Percentiles rank a stretch among this genome's conserved stretches.
Conservation (phyloP, 2,888 invertebrate species). For the Ichneumoninae sp. region DNA sequence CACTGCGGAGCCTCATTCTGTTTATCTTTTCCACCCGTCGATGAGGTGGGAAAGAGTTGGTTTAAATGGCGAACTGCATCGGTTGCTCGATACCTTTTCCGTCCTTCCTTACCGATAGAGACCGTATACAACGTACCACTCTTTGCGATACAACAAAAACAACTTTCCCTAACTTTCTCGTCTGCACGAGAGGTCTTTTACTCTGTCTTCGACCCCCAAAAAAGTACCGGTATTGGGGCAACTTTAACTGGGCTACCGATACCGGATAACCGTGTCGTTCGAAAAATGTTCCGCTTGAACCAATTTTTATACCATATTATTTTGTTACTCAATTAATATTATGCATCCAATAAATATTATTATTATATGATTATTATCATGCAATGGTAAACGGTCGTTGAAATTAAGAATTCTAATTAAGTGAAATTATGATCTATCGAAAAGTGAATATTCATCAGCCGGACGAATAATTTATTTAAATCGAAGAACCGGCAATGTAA, state of each 20-base stretch:
- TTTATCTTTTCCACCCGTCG: neutral
- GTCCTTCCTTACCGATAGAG: neutral
- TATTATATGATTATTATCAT: no score
- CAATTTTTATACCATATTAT: neutral
- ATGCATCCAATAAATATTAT: no score
- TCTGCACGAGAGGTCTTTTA: neutral
- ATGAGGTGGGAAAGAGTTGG: slow-evolving; percentile 10
- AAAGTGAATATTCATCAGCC: neutral
- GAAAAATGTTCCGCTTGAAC: neutral
- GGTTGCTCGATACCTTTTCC: slow-evolving; percentile 34
- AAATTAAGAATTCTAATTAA: no score
- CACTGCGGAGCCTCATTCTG: neutral
- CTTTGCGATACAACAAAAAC: neutral
- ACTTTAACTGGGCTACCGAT: neutral
- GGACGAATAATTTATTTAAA: neutral
- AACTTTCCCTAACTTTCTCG: neutral
- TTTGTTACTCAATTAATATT: no score
- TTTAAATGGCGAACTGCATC: slow-evolving; percentile 30
- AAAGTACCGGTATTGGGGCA: neutral
- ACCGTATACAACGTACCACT: neutral
- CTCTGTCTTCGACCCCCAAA: neutral
- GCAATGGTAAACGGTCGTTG: neutral
- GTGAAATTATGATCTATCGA: neutral
- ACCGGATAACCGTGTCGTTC: neutral
- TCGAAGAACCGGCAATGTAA: neutral